Evolutionary conservation across 2,113 vertebrate species (phyloP).

Genomic region (Chelonoidis abingdonii): DNA sequence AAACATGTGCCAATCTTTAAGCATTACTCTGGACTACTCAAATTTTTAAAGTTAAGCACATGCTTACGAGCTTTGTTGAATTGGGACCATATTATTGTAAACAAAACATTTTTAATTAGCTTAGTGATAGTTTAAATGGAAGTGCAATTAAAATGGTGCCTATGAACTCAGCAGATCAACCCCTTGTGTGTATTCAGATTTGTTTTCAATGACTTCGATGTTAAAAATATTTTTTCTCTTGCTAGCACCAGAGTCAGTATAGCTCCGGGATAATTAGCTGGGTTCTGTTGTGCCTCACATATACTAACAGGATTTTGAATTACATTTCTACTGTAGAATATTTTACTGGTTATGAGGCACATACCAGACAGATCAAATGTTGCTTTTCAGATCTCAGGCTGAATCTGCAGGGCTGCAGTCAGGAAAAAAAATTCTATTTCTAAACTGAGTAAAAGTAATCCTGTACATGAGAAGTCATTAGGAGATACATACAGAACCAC

Average conservation of each 20-base stretch:
- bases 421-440: not conserved
- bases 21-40: not conserved
- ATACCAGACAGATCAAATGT: rapidly evolving
- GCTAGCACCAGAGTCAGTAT: not conserved
- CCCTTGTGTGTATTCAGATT: not conserved
- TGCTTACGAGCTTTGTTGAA: constrained; percentile 4
- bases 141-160: not conserved
- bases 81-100: not conserved
- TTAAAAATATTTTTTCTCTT: not conserved
- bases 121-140: not conserved
- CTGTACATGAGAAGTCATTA: not conserved
- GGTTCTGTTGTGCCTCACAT: not conserved
- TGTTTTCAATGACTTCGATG: not conserved
- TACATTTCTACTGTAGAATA: not conserved
- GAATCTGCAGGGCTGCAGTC: not conserved
- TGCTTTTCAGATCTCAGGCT: not conserved
- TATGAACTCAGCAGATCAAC: not conserved
- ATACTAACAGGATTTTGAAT: not conserved
- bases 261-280: not conserved
- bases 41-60: not conserved
- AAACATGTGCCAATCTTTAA: not conserved
- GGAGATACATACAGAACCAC: not conserved
- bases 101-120: not conserved
- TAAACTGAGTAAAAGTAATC: not conserved
- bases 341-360: not conserved